phyloP scores from a whole-genome alignment of 2,888 invertebrate genomes.

The Aporophyla nigra region DNA sequence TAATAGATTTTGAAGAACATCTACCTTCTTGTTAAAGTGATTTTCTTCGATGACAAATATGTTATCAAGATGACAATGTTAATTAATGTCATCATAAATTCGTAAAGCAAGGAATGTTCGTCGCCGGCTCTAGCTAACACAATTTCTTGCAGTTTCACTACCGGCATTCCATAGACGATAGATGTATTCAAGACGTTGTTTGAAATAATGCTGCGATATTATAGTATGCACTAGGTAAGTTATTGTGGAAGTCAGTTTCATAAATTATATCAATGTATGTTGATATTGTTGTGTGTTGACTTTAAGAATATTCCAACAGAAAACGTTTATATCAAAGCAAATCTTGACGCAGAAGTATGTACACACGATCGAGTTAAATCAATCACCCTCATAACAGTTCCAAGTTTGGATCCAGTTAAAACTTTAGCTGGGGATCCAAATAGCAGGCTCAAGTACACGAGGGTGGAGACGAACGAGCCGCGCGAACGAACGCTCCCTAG shows the following conservation, averaged over 20 bases:
- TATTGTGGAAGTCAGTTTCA: neutral
- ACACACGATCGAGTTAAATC: slow-evolving; percentile 67
- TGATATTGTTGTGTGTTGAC: too few species aligned
- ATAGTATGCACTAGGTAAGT: neutral
- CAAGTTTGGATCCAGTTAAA: slow-evolving; percentile 76
- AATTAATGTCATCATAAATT: slow-evolving; percentile 59
- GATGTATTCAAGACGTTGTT: slow-evolving; percentile 27
- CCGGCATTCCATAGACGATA: slow-evolving; percentile 31
- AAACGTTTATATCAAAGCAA: slow-evolving; percentile 21
- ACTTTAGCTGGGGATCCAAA: slow-evolving; percentile 72
- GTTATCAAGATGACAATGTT: slow-evolving; percentile 40
- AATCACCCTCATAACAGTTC: slow-evolving; percentile 72
- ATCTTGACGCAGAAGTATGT: slow-evolving; percentile 28
- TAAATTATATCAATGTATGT: neutral
- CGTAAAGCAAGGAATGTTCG: slow-evolving; percentile 44
- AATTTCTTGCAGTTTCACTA: slow-evolving; percentile 52
- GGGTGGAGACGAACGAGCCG: slow-evolving; percentile 64
- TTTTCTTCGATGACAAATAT: slow-evolving; percentile 33
- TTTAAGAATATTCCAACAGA: slow-evolving; percentile 1
- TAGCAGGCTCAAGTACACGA: slow-evolving; percentile 73
- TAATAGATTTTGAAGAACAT: neutral
- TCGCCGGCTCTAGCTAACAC: slow-evolving; percentile 28
- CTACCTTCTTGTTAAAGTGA: slow-evolving; percentile 5
- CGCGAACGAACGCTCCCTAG: slow-evolving; percentile 3
- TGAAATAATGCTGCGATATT: slow-evolving; percentile 21